Percentiles rank a stretch among this genome's conserved stretches.
Evolutionary conservation across 2,113 vertebrate genomes (phyloP).

Genomic region (Petromus typicus): DNA sequence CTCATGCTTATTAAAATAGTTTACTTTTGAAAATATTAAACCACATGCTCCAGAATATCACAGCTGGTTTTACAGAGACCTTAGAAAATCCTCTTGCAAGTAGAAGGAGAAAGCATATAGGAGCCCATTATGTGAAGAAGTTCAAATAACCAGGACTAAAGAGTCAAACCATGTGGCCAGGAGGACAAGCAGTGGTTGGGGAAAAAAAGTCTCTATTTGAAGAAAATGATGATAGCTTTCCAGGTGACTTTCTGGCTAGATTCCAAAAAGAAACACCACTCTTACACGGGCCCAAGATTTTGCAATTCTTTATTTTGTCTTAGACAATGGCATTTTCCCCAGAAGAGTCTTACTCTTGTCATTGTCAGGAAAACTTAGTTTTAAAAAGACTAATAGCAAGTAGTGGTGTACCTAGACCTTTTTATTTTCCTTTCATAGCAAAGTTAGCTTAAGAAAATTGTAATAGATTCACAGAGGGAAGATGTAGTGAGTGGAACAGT

Average conservation of each 20-base stretch:
- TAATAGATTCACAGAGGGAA: not conserved
- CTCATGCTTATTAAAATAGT: not conserved
- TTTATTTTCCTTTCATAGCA: not conserved
- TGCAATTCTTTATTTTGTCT: not conserved
- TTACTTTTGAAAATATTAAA: constrained; percentile 20
- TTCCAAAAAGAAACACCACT: not conserved
- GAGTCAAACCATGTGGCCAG: not conserved
- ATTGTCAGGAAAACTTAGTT: not conserved
- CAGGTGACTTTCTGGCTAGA: not conserved
- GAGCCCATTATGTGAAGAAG: not conserved
- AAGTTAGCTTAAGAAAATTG: not conserved
- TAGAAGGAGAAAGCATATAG: not conserved
- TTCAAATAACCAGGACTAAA: not conserved
- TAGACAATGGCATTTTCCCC: not conserved
- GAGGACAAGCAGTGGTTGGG: not conserved
- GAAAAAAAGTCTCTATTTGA: not conserved
- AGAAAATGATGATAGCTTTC: not conserved
- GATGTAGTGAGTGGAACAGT: not conserved
- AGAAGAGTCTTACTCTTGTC: not conserved
- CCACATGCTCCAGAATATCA: not conserved
- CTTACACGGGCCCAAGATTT: not conserved
- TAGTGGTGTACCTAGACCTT: not conserved
- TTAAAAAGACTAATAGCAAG: not conserved
- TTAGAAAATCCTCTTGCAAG: not conserved
- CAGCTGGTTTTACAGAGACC: not conserved